These are phyloP conservation scores for Cephus sareptanus DNA, from an alignment of 2,888 invertebrate species.

Conservation along the genomic window DNA sequence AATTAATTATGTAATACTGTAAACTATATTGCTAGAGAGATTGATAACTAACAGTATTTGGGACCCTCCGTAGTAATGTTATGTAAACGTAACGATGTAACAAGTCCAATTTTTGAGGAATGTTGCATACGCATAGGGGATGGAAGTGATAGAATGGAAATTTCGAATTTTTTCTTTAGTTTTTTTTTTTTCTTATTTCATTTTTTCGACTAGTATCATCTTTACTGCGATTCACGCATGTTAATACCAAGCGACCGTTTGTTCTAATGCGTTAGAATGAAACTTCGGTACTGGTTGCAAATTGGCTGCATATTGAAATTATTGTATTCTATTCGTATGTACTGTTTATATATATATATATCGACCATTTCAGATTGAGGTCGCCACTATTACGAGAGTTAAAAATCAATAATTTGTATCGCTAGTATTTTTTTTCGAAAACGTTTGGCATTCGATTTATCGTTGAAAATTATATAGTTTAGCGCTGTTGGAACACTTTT, in stretches of 20 bases:
- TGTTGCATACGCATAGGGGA: not conserved
- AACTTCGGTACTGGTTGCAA: not conserved
- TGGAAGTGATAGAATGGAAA: not conserved
- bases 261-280: not conserved
- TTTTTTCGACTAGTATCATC: not conserved
- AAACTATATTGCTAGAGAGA: conserved; percentile 9
- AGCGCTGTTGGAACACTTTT: not conserved
- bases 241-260: not conserved
- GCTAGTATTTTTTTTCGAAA: not conserved
- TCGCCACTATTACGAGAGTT: not conserved
- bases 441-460: not conserved
- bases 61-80: conserved; percentile 46
- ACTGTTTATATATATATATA: not conserved
- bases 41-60: conserved; percentile 40
- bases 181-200: not conserved
- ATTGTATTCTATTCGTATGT: not conserved
- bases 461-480: not conserved
- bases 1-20: conserved; percentile 2
- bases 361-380: not conserved
- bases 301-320: not conserved
- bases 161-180: not conserved
- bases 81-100: not conserved
- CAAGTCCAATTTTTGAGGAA: not conserved
- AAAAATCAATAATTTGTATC: not conserved
- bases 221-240: not conserved